These are phyloP conservation scores for Sinocyclocheilus anophthalmus DNA, from an alignment of 2,113 vertebrate species.

Conservation along the genomic window DNA sequence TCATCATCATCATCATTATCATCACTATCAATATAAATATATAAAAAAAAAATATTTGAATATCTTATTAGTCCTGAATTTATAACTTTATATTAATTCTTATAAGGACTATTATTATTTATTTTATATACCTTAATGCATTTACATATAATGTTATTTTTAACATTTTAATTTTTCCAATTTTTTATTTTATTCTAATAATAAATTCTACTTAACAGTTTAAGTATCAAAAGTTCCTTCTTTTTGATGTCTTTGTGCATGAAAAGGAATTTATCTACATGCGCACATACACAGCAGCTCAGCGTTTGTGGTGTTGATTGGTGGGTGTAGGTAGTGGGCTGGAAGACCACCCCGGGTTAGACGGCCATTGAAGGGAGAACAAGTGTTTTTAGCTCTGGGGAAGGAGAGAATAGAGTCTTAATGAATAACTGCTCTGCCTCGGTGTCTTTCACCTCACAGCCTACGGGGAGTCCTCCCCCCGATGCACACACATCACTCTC, in stretches of 20 bases:
- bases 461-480: slow-evolving; percentile 47
- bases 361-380: slow-evolving; percentile 65
- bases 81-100: too few relatives aligned
- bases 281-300: neutral
- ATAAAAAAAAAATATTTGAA: too few relatives aligned
- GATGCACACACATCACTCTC: slow-evolving; percentile 15
- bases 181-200: too few relatives aligned
- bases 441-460: slow-evolving; percentile 47
- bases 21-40: too few relatives aligned
- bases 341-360: slow-evolving; percentile 71
- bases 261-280: neutral
- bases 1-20: too few relatives aligned
- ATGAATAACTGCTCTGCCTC: slow-evolving; percentile 69
- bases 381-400: slow-evolving; percentile 68
- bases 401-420: slow-evolving; percentile 67
- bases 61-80: too few relatives aligned
- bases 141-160: neutral
- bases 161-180: neutral
- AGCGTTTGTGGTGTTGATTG: slow-evolving; percentile 32
- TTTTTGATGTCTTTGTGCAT: neutral
- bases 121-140: neutral
- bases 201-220: neutral
- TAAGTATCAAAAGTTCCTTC: neutral
- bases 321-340: slow-evolving; percentile 61
- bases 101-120: neutral